phyloP scores from a whole-genome alignment of 2,888 invertebrate genomes.

The Catocala fraxini region DNA sequence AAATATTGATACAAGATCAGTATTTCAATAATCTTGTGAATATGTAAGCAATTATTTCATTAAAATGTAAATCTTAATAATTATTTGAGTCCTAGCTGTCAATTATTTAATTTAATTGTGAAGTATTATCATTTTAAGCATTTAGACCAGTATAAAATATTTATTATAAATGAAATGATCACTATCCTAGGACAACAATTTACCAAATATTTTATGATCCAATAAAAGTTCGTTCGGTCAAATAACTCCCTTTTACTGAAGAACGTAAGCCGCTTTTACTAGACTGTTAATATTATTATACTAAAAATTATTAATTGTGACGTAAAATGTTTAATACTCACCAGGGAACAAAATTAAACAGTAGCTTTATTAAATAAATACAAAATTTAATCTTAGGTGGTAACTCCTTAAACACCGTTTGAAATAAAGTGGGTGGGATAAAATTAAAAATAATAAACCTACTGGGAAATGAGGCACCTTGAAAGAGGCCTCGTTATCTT shows the following conservation, averaged over 20 bases:
- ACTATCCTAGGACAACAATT: constrained; percentile 19
- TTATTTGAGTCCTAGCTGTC: too few relatives aligned
- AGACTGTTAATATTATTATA: constrained; percentile 12
- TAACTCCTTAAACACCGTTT: constrained; percentile 46
- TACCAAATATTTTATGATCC: constrained; percentile 22
- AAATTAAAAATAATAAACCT: constrained; percentile 74
- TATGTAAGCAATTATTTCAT: too few relatives aligned
- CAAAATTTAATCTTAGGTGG: constrained; percentile 36
- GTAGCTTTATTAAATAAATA: constrained; percentile 34
- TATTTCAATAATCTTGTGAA: too few relatives aligned
- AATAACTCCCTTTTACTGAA: constrained; percentile 16
- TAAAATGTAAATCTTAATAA: too few relatives aligned
- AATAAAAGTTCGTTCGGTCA: constrained; percentile 28
- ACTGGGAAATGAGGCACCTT: constrained; percentile 72
- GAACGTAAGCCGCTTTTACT: constrained; percentile 24
- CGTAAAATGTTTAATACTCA: constrained; percentile 22
- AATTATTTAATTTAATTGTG: too few relatives aligned
- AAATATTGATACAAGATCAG: too few relatives aligned
- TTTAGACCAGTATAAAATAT: too few relatives aligned
- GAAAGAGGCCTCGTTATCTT: constrained; percentile 74
- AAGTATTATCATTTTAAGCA: too few relatives aligned
- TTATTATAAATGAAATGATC: constrained; percentile 32
- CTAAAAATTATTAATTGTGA: constrained; percentile 31
- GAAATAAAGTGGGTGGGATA: constrained; percentile 55
- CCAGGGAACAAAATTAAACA: constrained; percentile 26